Evolutionary conservation across 2,113 vertebrate genomes (phyloP).

Genomic region (Gambusia affinis): DNA sequence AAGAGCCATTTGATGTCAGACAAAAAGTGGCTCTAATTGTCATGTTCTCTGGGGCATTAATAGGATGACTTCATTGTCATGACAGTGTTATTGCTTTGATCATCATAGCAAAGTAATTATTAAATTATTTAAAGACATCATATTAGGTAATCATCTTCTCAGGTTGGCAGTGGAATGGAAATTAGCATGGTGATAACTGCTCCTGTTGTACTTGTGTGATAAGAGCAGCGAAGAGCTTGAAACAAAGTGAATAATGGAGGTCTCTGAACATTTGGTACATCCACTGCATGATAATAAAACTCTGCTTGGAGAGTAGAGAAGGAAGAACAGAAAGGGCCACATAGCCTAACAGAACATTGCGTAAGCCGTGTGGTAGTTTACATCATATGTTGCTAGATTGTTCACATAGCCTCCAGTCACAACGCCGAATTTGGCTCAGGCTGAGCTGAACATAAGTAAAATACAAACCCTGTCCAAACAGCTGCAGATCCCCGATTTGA

Average conservation of each 20-base stretch:
- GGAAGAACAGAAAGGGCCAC: conserved; percentile 17
- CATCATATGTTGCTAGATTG: conserved; percentile 28
- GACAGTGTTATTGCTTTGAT: conserved; percentile 10
- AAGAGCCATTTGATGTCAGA: conserved; percentile 21
- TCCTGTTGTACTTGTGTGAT: conserved; percentile 43
- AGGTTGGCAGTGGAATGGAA: conserved; percentile 33
- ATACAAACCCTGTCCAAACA: not conserved
- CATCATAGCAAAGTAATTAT: conserved; percentile 28
- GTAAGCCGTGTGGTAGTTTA: conserved; percentile 26
- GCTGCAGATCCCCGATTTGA: not conserved
- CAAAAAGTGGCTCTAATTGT: conserved; percentile 32
- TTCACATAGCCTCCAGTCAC: conserved; percentile 38
- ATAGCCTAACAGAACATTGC: conserved; percentile 32
- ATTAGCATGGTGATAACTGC: conserved; percentile 17
- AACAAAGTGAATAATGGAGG: conserved; percentile 13
- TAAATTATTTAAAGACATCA: conserved; percentile 49
- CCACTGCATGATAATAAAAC: conserved; percentile 6
- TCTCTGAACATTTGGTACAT: conserved; percentile 30
- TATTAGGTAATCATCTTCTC: conserved; percentile 51
- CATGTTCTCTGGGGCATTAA: conserved; percentile 15
- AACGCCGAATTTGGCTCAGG: conserved; percentile 1
- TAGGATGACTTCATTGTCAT: not conserved
- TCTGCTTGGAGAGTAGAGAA: conserved; percentile 34
- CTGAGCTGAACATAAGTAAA: conserved; percentile 24
- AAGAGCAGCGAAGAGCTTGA: conserved; percentile 5